A percentile compares a stretch with the other conserved stretches of the same genome.
Evolutionary conservation across 2,113 vertebrate species (phyloP).

Genomic region (Chloroceryle aenea): DNA sequence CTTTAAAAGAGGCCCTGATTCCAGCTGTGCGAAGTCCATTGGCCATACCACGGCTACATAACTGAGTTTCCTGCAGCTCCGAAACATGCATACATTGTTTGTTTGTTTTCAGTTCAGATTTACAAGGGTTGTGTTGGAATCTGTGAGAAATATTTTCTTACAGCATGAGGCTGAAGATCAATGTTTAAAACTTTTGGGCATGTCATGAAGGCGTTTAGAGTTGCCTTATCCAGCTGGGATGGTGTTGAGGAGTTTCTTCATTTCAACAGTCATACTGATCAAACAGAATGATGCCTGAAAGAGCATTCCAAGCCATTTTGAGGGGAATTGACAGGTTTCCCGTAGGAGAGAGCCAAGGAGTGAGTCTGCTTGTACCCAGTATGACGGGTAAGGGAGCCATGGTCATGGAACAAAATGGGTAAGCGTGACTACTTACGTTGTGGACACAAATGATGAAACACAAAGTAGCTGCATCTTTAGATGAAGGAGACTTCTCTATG

Average conservation of each 20-base stretch:
- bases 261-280: not conserved
- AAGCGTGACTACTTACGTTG: fast-evolving
- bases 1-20: not conserved
- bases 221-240: not conserved
- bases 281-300: not conserved
- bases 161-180: not conserved
- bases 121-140: not conserved
- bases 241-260: not conserved
- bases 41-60: not conserved
- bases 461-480: not conserved
- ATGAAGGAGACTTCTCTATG: not conserved
- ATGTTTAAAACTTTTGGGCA: not conserved
- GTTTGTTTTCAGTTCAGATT: not conserved
- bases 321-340: not conserved
- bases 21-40: not conserved
- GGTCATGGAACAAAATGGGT: not conserved
- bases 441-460: not conserved
- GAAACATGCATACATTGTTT: not conserved
- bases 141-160: not conserved
- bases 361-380: not conserved
- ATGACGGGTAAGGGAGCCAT: not conserved
- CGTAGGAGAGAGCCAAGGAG: not conserved
- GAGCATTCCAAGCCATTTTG: not conserved
- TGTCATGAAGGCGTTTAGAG: not conserved
- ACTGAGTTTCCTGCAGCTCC: not conserved